Evolutionary conservation across 2,113 vertebrate genomes (phyloP).

Genomic region (Larimichthys polyactis): DNA sequence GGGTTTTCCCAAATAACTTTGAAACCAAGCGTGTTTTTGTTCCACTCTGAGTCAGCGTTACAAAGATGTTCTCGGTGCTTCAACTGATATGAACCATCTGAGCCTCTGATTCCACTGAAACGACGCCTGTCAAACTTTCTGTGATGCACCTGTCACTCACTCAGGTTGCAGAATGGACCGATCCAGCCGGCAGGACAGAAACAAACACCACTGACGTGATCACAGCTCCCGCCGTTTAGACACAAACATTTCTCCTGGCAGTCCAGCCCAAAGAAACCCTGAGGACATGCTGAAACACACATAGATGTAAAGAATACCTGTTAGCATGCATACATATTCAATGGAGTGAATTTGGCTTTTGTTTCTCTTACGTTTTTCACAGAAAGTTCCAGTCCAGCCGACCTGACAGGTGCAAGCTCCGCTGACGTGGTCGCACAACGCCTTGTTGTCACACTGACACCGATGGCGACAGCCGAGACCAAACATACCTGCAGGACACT

Average conservation of each 20-base stretch:
- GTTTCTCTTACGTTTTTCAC: conserved; percentile 87
- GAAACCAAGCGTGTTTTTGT: conserved; percentile 36
- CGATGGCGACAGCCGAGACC: conserved; percentile 86
- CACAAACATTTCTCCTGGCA: conserved; percentile 89
- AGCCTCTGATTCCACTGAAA: neutral
- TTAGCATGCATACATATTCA: neutral
- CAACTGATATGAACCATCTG: neutral
- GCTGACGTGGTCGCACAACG: conserved; percentile 91
- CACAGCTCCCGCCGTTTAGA: conserved; percentile 85
- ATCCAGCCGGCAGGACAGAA: conserved; percentile 87
- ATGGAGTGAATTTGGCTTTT: neutral
- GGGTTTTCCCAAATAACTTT: conserved; percentile 59
- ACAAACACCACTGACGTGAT: conserved; percentile 85
- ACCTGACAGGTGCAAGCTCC: conserved; percentile 91
- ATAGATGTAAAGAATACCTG: neutral
- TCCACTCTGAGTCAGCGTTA: conserved; percentile 35
- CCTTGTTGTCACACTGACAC: conserved; percentile 91
- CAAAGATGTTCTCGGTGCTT: conserved; percentile 27
- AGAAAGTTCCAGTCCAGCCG: conserved; percentile 94
- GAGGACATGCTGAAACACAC: conserved; percentile 88
- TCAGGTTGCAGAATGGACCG: conserved; percentile 85
- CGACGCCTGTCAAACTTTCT: neutral
- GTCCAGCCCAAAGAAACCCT: conserved; percentile 92
- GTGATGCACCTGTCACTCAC: conserved; percentile 78
- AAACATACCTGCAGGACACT: conserved; percentile 88